Conservation (phyloP, 2,888 invertebrate genomes). For the Trichacis sp. region DNA sequence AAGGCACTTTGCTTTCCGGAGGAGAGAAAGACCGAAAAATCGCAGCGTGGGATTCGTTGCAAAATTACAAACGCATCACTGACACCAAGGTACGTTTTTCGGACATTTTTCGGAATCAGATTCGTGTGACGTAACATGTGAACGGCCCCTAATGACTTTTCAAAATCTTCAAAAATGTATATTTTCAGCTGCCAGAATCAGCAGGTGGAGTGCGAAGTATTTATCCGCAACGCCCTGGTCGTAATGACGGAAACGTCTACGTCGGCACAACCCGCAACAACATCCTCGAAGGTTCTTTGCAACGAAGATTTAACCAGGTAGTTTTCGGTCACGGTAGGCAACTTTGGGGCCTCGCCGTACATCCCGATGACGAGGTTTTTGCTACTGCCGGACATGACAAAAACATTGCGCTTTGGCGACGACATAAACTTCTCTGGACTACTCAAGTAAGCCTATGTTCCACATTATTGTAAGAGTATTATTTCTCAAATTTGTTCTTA, state of each 20-base stretch:
- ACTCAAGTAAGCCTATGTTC: slow-evolving; percentile 75
- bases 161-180: too few species aligned
- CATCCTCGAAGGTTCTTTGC: slow-evolving; percentile 90
- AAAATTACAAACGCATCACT: slow-evolving; percentile 90
- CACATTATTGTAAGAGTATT: neutral
- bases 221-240: slow-evolving; percentile 87
- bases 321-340: slow-evolving; percentile 91
- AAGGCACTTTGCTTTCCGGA: slow-evolving; percentile 90
- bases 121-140: too few species aligned
- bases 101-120: too few species aligned
- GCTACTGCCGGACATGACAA: slow-evolving; percentile 94
- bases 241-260: slow-evolving; percentile 91
- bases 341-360: slow-evolving; percentile 88
- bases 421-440: slow-evolving; percentile 88
- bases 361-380: slow-evolving; percentile 91
- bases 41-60: slow-evolving; percentile 91
- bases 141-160: too few species aligned
- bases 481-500: too few species aligned
- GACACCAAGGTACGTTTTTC: slow-evolving; percentile 87
- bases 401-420: slow-evolving; percentile 90
- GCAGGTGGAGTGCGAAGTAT: slow-evolving; percentile 91
- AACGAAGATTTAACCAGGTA: slow-evolving; percentile 87
- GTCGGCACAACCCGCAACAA: slow-evolving; percentile 92
- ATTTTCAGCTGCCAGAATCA: slow-evolving; percentile 81
- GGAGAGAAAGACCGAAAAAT: slow-evolving; percentile 92